Base-by-base conservation (phyloP, 2,797 vertebrate genomes). In the Pogoniulus pusillus region DNA sequence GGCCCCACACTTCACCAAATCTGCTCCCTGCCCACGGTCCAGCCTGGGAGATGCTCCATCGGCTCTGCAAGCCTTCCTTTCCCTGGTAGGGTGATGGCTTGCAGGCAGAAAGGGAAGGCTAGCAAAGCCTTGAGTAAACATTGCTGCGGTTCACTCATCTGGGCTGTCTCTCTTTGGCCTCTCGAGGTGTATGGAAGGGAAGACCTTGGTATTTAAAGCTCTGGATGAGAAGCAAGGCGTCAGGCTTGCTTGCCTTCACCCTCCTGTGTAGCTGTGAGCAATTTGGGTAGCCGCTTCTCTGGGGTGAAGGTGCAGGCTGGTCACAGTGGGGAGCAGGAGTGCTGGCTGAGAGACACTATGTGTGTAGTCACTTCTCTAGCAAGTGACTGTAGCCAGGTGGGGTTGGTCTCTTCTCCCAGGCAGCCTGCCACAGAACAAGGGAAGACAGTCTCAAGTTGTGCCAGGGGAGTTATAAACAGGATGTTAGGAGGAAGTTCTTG, bases 1-100 rank as follows among this genome's bases (percentile, higher is more conserved):
- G 95, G 95, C 96, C 75, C 91, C 94, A 83, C 70, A 94, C 96
- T 93, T 96, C 96, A 88, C 4, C 17, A 79, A 94, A 96, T 81
- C 35, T 3, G 53, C 69, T 92, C 74, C n/a, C 18, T 32, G 54
- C 57, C 20, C 30, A 8, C 35, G 26, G 9, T 10, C 30, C 47
- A 23, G 64, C 66, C 19, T 2, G 29, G 12, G 24, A 24, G 39
- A 1, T 22, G 62, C 70, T 86, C 26, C 41, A 0, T 2, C 34
- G 16, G 57, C 0, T 39, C 45, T 24, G 35, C 34, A 1, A 0
- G 8, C 23, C 45, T 14, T n/a, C 23, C 16, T 22, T 9, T 0
- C 23, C 39, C 27, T 27, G 53, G 4, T 5, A 24, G 45, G 13
- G 7, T 14, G 18, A 0, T 13, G 43, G 34, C 24, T 24, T 6